Evolutionary conservation across 2,113 vertebrate species (phyloP).

Genomic region (Carassius auratus): DNA sequence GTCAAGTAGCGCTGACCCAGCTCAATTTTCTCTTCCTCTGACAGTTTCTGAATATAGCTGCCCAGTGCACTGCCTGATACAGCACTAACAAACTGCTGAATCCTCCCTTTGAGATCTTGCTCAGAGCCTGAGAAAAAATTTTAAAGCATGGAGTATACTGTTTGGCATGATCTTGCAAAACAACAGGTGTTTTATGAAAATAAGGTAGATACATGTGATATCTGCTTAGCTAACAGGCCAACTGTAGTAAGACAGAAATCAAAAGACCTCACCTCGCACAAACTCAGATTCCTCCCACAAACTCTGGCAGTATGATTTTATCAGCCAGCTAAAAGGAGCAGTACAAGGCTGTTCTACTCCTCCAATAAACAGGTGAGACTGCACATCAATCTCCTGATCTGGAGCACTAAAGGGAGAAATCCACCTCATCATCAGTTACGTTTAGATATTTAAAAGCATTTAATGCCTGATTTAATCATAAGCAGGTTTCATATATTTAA

Average conservation of each 20-base stretch:
- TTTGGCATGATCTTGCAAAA: background rate
- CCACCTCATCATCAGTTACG: background rate
- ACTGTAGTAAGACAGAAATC: background rate
- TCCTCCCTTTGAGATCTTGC: constrained; percentile 55
- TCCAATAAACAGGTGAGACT: constrained; percentile 64
- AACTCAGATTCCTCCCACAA: constrained; percentile 77
- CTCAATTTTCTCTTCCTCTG: constrained; percentile 54
- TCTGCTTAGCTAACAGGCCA: background rate
- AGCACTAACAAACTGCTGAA: constrained; percentile 68
- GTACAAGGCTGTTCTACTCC: constrained; percentile 50
- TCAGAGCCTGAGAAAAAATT: constrained; percentile 56
- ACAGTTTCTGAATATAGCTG: constrained; percentile 60
- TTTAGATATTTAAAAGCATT: background rate
- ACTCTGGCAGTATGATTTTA: constrained; percentile 64
- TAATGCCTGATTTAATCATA: background rate
- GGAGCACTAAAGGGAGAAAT: constrained; percentile 56
- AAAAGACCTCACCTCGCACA: constrained; percentile 64
- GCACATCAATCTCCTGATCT: constrained; percentile 69
- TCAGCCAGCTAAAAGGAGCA: constrained; percentile 75
- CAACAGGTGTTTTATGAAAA: background rate
- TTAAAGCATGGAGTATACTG: background rate
- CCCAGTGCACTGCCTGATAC: constrained; percentile 66
- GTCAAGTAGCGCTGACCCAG: constrained; percentile 61
- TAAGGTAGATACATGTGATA: background rate
- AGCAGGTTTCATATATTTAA: background rate